Evolutionary conservation across 2,888 invertebrate genomes (phyloP).

Genomic region (Ennomos erosarius): DNA sequence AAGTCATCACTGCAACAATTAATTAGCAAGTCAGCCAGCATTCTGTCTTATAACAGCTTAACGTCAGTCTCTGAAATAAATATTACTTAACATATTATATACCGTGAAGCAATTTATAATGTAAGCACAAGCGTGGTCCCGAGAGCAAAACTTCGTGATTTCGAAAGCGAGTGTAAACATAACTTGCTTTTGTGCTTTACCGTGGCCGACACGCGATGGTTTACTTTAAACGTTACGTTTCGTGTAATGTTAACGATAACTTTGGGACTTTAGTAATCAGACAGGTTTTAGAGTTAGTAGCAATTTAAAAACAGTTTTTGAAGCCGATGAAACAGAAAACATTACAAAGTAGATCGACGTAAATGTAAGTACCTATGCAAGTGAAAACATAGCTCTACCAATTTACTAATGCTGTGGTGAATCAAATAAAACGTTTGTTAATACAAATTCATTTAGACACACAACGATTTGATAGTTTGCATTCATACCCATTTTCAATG

Average conservation of each 20-base stretch:
- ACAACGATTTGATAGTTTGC: conserved; percentile 8
- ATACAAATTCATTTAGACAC: background rate
- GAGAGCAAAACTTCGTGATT: conserved; percentile 76
- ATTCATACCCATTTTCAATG: conserved; percentile 17
- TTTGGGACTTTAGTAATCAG: conserved; percentile 21
- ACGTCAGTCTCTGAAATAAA: conserved; percentile 34
- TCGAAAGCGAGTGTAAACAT: conserved; percentile 71
- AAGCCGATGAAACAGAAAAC: too few relatives aligned
- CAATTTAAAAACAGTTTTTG: too few relatives aligned
- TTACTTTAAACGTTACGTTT: conserved; percentile 28
- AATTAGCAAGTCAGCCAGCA: conserved; percentile 27
- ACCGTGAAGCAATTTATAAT: conserved; percentile 45
- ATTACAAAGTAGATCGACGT: too few relatives aligned
- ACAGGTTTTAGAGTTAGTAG: too few relatives aligned
- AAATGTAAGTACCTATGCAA: too few relatives aligned
- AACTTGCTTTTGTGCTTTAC: conserved; percentile 46
- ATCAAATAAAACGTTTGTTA: too few relatives aligned
- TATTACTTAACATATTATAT: conserved; percentile 44
- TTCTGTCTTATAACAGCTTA: conserved; percentile 24
- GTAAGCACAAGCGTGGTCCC: conserved; percentile 54
- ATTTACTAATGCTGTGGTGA: too few relatives aligned
- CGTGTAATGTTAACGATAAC: conserved; percentile 25
- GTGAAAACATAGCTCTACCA: too few relatives aligned
- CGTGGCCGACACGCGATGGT: conserved; percentile 39
- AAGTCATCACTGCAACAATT: conserved; percentile 16